Evolutionary conservation across 1,140 invertebrate species (phyloP).

Genomic region (Apolygus lucorum): DNA sequence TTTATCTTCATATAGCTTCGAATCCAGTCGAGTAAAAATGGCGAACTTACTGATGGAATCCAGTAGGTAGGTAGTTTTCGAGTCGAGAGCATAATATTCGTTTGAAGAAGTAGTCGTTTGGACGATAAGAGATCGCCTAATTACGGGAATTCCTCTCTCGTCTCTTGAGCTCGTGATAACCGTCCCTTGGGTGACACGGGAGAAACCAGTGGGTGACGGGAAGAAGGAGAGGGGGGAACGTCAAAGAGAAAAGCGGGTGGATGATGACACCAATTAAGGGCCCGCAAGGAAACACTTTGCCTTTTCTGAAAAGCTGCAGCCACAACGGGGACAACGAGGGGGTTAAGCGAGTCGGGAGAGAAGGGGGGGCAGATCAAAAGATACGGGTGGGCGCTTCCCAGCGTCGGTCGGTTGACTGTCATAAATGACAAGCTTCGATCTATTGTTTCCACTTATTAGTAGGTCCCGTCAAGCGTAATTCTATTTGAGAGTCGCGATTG

Average conservation of each 20-base stretch:
- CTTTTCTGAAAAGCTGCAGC: slow-evolving; percentile 8
- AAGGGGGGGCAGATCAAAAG: slow-evolving; percentile 4
- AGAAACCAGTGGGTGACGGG: not conserved
- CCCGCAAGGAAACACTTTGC: slow-evolving; percentile 9
- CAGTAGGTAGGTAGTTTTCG: too few species aligned
- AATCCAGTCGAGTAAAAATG: too few species aligned
- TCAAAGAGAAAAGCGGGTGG: too few species aligned
- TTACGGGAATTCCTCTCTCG: not conserved
- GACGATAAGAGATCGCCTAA: slow-evolving; percentile 4
- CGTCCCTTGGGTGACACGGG: not conserved
- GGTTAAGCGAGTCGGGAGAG: not conserved
- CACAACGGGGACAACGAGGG: not conserved
- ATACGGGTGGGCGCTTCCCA: not conserved
- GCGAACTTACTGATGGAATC: too few species aligned
- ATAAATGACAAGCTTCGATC: not conserved
- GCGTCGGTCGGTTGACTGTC: not conserved
- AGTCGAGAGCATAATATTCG: too few species aligned
- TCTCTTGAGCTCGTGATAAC: not conserved
- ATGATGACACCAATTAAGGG: slow-evolving; percentile 14
- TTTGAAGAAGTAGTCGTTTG: not conserved
- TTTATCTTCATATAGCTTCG: too few species aligned
- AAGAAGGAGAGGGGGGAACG: not conserved
- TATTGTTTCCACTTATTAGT: slow-evolving; percentile 10
- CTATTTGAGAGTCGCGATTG: too few species aligned
- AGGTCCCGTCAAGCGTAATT: not conserved